These are phyloP conservation scores for Kradibia gibbosae DNA, from an alignment of 1,140 invertebrate genomes.

Conservation along the genomic window DNA sequence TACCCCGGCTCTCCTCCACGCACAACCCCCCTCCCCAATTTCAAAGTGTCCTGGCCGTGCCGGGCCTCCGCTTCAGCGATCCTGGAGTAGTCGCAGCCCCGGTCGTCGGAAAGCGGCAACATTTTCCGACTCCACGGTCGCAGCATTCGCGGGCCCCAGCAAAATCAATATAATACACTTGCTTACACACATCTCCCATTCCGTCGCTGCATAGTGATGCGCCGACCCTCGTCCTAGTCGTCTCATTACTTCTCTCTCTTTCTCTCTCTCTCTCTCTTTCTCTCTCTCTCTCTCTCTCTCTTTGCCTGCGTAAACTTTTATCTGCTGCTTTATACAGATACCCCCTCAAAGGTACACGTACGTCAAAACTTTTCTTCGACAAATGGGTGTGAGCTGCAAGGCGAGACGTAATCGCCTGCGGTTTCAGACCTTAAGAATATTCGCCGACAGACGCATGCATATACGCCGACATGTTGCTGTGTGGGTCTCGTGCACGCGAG, in stretches of 20 bases:
- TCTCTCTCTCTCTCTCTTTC: background rate
- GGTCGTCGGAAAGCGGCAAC: too few relatives aligned
- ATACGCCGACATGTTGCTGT: background rate
- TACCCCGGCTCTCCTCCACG: too few relatives aligned
- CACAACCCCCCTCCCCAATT: background rate
- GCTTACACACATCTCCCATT: background rate
- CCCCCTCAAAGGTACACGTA: too few relatives aligned
- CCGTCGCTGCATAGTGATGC: too few relatives aligned
- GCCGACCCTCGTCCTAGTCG: too few relatives aligned
- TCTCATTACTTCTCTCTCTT: background rate
- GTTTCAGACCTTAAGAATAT: background rate
- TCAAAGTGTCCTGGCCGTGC: background rate
- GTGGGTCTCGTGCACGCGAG: background rate
- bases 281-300: background rate
- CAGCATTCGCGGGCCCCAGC: slow-evolving; percentile 28
- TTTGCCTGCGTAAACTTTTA: background rate
- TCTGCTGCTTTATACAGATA: too few relatives aligned
- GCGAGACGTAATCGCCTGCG: background rate
- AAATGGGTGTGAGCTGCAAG: background rate
- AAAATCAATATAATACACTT: slow-evolving; percentile 47
- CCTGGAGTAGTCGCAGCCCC: too few relatives aligned
- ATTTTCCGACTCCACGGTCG: background rate
- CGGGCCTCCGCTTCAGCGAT: background rate
- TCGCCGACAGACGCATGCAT: background rate
- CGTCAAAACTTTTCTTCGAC: too few relatives aligned